Percentiles rank a stretch among this genome's conserved stretches.
Evolutionary conservation across 2,888 invertebrate genomes (phyloP).

Genomic region (Ernsta delagoae): DNA sequence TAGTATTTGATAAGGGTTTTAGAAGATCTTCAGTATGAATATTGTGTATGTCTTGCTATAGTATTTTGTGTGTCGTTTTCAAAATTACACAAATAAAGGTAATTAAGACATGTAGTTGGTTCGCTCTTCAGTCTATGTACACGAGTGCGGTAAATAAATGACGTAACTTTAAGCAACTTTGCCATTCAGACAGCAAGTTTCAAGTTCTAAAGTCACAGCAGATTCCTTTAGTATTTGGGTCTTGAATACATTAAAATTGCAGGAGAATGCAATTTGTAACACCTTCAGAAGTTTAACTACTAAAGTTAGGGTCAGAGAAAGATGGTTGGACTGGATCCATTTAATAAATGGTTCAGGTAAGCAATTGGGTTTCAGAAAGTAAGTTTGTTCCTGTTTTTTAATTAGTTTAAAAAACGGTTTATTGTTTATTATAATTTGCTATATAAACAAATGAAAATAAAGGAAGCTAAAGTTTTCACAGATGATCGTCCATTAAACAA

Average conservation of each 20-base stretch:
- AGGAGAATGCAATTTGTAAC: constrained; percentile 36
- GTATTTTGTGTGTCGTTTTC: too few relatives aligned
- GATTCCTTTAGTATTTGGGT: constrained; percentile 28
- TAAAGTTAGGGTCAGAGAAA: constrained; percentile 30
- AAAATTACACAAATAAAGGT: too few relatives aligned
- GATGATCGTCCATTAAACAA: not conserved
- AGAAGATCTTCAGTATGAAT: not conserved
- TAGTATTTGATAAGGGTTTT: not conserved
- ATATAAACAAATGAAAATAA: constrained; percentile 1
- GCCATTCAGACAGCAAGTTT: not conserved
- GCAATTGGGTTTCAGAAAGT: not conserved
- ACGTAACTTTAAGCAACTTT: not conserved
- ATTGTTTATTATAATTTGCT: too few relatives aligned
- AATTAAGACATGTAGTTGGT: too few relatives aligned
- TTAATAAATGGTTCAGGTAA: constrained; percentile 15
- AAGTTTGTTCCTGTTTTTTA: not conserved
- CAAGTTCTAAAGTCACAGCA: not conserved
- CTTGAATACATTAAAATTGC: constrained; percentile 36
- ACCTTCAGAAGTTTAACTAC: constrained; percentile 32
- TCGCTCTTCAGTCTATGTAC: not conserved
- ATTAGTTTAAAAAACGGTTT: too few relatives aligned
- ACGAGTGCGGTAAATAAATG: not conserved
- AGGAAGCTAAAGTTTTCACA: not conserved
- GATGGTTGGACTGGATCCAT: constrained; percentile 11
- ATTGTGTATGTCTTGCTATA: too few relatives aligned